A percentile compares a stretch with the other conserved stretches of the same genome.
Evolutionary conservation across 2,888 invertebrate species (phyloP).

Genomic region (Seladonia tumulorum): DNA sequence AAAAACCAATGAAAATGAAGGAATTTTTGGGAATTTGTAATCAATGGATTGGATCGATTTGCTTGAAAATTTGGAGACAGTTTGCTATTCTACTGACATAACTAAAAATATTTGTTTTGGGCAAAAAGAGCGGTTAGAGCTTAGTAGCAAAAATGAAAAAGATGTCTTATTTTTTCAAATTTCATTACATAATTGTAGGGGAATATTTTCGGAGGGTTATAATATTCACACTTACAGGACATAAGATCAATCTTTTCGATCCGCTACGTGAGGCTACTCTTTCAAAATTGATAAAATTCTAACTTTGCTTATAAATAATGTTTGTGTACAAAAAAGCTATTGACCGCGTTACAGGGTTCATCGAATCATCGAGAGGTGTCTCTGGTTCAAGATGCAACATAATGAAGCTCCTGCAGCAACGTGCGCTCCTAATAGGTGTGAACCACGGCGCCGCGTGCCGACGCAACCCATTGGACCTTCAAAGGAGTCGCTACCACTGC

Average conservation of each 20-base stretch:
- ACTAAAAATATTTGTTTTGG: background rate
- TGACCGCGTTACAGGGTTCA: background rate
- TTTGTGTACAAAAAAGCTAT: background rate
- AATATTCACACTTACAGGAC: background rate
- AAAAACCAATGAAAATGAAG: background rate
- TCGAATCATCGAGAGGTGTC: background rate
- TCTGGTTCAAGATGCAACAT: background rate
- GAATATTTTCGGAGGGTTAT: background rate
- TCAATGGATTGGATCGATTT: background rate
- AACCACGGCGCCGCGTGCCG: slow-evolving; percentile 84
- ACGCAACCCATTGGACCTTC: slow-evolving; percentile 82
- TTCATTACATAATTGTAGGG: too few species aligned
- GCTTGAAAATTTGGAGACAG: background rate
- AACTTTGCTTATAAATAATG: background rate
- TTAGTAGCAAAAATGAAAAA: background rate
- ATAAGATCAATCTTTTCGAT: background rate
- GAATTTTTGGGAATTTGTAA: background rate
- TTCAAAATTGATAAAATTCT: background rate
- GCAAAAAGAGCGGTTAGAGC: background rate
- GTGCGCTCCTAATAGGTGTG: slow-evolving; percentile 81
- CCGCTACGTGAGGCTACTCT: background rate
- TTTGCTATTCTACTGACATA: background rate
- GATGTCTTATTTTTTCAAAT: background rate
- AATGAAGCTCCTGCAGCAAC: slow-evolving; percentile 56
- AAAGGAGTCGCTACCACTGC: slow-evolving; percentile 71